Evolutionary conservation across 2,113 vertebrate species (phyloP), one percentile per base, ranked within the genome.

Genomic region (Enhydra lutris): DNA sequence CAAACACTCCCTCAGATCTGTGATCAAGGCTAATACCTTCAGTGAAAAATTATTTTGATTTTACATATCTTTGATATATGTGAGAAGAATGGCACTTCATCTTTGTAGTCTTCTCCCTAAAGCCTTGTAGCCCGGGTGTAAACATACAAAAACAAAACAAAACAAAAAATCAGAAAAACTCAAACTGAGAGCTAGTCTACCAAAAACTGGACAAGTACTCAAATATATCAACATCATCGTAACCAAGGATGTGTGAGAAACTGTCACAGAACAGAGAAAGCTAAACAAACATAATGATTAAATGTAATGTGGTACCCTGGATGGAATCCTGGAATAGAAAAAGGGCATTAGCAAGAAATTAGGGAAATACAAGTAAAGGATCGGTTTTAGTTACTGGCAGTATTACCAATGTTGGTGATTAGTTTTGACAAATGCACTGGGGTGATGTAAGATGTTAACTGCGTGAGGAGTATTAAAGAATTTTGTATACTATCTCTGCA

Each of bases 111-210:
- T 86, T 79, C 61, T 88, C 4, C 26, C 24, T 15, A 69, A 73
- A 83, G 4, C 9, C 4, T 9, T 3, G 21, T 36, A 21, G 1
- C 12, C 7, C 17, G 1, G n/a, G 4, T 57, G 13, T 55, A 57
- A 55, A 14, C 6, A 45, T 20, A 29, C 21, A 23, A 20, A 78
- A 92, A 34, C 5, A 36, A 83, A 69, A 78, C 18, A 71, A 84
- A 86, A n/a, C n/a, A 89, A 1, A 11, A 57, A 12, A 78, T 31
- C 26, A 52, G 63, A 34, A 42, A 84, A 89, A 76, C 23, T 36
- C 61, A 85, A n/a, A 57, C 10, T n/a, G 17, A 67, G 7, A 29
- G 17, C 6, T 47, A 45, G 36, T 95, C n/a, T 92, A 78, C n/a
- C 79, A 86, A 63, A 52, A 34, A n/a, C 0, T 23, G 34, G 69